These are phyloP conservation scores for Rhegmatorhina hoffmannsi DNA, from an alignment of 2,113 vertebrate genomes.

Conservation along the genomic window DNA sequence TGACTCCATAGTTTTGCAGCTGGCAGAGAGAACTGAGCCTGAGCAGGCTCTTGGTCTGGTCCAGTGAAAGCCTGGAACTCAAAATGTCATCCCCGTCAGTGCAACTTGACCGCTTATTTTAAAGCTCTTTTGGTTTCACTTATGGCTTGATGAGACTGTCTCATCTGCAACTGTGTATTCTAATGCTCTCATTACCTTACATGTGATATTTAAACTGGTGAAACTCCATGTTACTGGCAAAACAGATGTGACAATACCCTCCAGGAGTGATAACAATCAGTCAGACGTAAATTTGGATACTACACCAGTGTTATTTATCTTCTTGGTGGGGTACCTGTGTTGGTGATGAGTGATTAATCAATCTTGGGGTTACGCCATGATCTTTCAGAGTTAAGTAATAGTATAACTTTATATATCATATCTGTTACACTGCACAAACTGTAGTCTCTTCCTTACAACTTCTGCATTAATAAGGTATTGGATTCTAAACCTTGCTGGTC, in stretches of 20 bases:
- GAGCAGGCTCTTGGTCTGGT: not conserved
- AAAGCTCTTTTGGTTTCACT: not conserved
- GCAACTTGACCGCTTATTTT: not conserved
- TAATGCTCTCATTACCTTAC: not conserved
- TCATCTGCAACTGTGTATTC: not conserved
- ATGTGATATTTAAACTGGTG: not conserved
- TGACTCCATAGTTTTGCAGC: not conserved
- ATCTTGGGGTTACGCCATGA: not conserved
- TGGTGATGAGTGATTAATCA: not conserved
- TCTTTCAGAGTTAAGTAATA: not conserved
- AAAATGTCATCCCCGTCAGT: not conserved
- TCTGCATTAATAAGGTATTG: not conserved
- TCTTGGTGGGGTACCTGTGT: not conserved
- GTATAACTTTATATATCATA: not conserved
- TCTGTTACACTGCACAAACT: not conserved
- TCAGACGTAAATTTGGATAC: not conserved
- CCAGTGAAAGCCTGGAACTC: not conserved
- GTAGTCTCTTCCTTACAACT: not conserved
- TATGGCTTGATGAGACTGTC: not conserved
- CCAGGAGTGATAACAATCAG: not conserved
- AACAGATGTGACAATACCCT: not conserved
- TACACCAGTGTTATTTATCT: not conserved
- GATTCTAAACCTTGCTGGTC: not conserved
- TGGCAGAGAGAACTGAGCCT: not conserved
- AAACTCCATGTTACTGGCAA: not conserved